phyloP scores from a whole-genome alignment of 53 echinoderm and acorn worm genomes.

The Mesocentrotus franciscanus region DNA sequence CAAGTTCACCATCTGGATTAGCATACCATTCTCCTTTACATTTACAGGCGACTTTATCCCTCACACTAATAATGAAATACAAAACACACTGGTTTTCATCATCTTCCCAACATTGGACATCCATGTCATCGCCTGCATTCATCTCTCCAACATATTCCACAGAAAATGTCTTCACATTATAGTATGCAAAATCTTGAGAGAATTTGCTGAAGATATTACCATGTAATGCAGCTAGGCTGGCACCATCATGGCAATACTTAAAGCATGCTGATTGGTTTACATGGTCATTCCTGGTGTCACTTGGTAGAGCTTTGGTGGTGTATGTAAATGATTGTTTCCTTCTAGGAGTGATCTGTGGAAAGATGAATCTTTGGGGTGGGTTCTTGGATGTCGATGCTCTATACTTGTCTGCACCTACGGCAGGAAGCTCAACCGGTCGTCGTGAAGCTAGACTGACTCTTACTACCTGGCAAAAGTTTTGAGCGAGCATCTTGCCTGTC shows the following conservation, averaged over 20 bases:
- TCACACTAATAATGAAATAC: neutral
- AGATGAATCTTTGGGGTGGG: neutral
- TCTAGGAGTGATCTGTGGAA: neutral
- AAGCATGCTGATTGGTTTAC: conserved; percentile 28
- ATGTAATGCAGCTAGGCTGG: conserved; percentile 16
- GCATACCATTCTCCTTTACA: conserved; percentile 40
- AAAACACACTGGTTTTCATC: neutral
- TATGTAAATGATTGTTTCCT: neutral
- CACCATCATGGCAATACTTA: conserved; percentile 24
- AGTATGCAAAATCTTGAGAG: conserved; percentile 8
- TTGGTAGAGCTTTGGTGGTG: conserved; percentile 21
- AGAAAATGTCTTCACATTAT: conserved; percentile 5
- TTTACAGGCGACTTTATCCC: neutral
- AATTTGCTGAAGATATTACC: conserved; percentile 10
- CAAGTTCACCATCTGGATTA: neutral
- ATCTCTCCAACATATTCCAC: conserved; percentile 43
- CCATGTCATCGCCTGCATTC: neutral
- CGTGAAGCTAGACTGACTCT: neutral
- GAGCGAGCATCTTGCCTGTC: neutral
- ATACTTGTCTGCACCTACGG: neutral
- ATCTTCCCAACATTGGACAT: conserved; percentile 44
- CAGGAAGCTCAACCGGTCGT: conserved; percentile 8
- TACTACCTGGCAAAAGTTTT: conserved; percentile 12
- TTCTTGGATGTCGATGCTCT: neutral
- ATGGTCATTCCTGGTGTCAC: conserved; percentile 6